Conservation (phyloP, 2,888 invertebrate species). For the Theodoxus fluviatilis region DNA sequence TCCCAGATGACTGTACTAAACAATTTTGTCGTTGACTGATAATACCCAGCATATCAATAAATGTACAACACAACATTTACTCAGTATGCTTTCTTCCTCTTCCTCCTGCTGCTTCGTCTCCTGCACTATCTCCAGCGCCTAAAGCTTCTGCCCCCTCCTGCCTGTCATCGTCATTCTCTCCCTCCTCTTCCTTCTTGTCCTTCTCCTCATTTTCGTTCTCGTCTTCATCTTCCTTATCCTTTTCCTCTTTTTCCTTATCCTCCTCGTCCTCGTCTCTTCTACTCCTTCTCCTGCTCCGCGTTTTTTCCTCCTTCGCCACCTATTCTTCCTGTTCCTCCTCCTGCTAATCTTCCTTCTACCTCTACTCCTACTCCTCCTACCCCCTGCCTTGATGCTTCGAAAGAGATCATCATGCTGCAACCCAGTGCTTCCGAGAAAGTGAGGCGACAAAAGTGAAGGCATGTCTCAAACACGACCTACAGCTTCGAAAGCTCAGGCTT, state of each 20-base stretch:
- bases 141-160: not conserved
- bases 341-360: too few species aligned
- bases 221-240: not conserved
- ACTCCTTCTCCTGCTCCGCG: too few species aligned
- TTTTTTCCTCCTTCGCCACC: too few species aligned
- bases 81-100: conserved; percentile 1
- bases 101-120: not conserved
- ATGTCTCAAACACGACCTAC: too few species aligned
- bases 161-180: not conserved
- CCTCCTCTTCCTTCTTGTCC: not conserved
- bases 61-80: not conserved
- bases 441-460: too few species aligned
- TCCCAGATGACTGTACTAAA: not conserved
- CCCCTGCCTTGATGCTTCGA: too few species aligned
- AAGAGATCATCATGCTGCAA: too few species aligned
- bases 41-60: too few species aligned
- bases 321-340: not conserved
- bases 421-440: too few species aligned
- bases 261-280: not conserved
- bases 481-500: too few species aligned
- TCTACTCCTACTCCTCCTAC: too few species aligned
- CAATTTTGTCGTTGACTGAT: not conserved
- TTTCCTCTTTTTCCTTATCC: not conserved
- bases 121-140: not conserved
- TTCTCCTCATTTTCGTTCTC: not conserved